These are phyloP conservation scores for Mesembrinibis cayennensis DNA, from an alignment of 2,113 vertebrate species.

Conservation along the genomic window DNA sequence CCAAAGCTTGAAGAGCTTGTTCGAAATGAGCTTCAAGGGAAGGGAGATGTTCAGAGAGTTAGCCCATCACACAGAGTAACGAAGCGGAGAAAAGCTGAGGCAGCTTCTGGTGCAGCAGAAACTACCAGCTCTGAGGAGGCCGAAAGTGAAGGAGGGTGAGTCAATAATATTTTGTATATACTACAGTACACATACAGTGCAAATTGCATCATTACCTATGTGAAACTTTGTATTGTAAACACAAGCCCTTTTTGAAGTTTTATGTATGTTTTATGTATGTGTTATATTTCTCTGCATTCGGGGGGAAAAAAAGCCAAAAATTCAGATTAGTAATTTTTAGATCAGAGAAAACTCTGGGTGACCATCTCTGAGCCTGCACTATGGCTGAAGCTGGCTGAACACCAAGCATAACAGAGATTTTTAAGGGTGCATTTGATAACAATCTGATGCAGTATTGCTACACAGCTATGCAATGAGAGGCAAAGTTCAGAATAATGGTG, in stretches of 20 bases:
- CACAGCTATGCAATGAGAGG: not conserved
- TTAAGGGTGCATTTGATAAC: not conserved
- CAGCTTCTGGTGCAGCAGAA: slow-evolving; percentile 48
- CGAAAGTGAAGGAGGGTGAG: slow-evolving; percentile 97
- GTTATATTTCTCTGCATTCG: not conserved
- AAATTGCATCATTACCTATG: not conserved
- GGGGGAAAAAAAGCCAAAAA: not conserved
- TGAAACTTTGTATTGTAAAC: not conserved
- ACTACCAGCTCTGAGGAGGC: slow-evolving; percentile 91
- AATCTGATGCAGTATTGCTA: not conserved
- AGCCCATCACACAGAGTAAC: slow-evolving; percentile 79
- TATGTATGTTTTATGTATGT: not conserved
- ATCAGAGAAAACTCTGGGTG: not conserved
- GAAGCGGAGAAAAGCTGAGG: slow-evolving; percentile 76
- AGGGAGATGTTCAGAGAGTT: slow-evolving; percentile 47
- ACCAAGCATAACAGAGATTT: not conserved
- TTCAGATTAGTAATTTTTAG: not conserved
- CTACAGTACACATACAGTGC: not conserved
- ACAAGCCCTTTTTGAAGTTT: not conserved
- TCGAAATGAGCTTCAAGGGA: slow-evolving; percentile 80
- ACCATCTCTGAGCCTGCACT: not conserved
- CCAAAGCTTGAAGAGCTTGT: slow-evolving; percentile 85
- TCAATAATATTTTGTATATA: not conserved
- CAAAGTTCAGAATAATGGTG: not conserved
- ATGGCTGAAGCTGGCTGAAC: not conserved